Percentiles rank a stretch among this genome's conserved stretches.
These are phyloP conservation scores for Notoglanidium macrostoma DNA, from an alignment of 2,797 vertebrate genomes.

Conservation along the genomic window DNA sequence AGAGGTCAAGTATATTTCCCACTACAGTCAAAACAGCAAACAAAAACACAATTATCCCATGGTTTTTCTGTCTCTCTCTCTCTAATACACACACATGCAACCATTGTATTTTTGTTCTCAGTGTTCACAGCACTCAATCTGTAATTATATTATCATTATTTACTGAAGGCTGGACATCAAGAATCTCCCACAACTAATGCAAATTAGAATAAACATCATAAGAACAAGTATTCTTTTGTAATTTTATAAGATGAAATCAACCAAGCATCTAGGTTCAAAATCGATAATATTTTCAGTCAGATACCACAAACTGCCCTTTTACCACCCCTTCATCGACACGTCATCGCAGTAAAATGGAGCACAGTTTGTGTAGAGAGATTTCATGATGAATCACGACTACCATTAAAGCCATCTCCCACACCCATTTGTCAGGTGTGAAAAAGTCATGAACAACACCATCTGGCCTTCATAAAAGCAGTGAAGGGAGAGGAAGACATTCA, in stretches of 20 bases:
- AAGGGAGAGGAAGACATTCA: slow-evolving; percentile 16
- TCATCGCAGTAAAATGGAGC: slow-evolving; percentile 12
- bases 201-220: not conserved
- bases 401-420: slow-evolving; percentile 25
- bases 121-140: not conserved
- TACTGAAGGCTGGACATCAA: not conserved
- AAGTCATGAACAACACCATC: slow-evolving; percentile 37
- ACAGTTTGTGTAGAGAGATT: slow-evolving; percentile 8
- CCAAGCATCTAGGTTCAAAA: not conserved
- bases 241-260: not conserved
- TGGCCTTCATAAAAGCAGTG: slow-evolving; percentile 13
- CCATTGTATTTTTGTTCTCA: not conserved
- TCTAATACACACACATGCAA: not conserved
- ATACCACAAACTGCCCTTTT: slow-evolving; percentile 6
- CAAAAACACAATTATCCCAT: not conserved
- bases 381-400: slow-evolving; percentile 21
- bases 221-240: not conserved
- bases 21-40: slow-evolving; percentile 22
- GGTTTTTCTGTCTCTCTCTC: not conserved
- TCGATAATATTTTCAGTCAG: not conserved
- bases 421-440: slow-evolving; percentile 28
- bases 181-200: not conserved
- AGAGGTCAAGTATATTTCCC: slow-evolving; percentile 49
- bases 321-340: not conserved
- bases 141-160: not conserved